These are phyloP conservation scores for Haliclona indistincta DNA, from an alignment of 37 sponge, comb jelly and placozoan species.

Conservation along the genomic window DNA sequence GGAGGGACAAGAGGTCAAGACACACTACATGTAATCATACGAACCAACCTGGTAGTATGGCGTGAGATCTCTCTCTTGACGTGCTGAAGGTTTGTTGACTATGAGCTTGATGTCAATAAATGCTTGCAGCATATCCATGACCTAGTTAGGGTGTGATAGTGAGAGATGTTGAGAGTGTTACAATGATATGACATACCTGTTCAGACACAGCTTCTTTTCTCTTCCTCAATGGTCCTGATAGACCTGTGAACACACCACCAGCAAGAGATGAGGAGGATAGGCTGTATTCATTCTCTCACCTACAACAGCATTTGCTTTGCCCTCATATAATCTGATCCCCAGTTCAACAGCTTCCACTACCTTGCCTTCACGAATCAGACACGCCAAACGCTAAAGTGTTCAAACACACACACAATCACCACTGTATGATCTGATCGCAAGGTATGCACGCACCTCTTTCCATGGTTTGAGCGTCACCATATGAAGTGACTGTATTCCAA, in stretches of 20 bases:
- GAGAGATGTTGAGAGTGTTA: background rate
- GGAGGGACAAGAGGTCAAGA: background rate
- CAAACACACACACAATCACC: background rate
- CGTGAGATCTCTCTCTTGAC: slow-evolving; percentile 23
- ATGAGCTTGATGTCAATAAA: slow-evolving; percentile 62
- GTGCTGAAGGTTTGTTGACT: slow-evolving; percentile 49
- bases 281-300: slow-evolving; percentile 12
- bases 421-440: background rate
- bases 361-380: slow-evolving; percentile 50
- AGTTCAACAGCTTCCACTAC: slow-evolving; percentile 65
- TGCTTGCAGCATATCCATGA: slow-evolving; percentile 55
- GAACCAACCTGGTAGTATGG: slow-evolving; percentile 50
- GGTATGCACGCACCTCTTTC: slow-evolving; percentile 61
- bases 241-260: no score
- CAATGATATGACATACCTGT: slow-evolving; percentile 31
- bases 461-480: slow-evolving; percentile 69
- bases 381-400: slow-evolving; percentile 50
- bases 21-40: background rate
- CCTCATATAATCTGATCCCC: slow-evolving; percentile 59
- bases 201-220: slow-evolving; percentile 49
- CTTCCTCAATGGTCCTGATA: slow-evolving; percentile 48
- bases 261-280: background rate
- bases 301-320: slow-evolving; percentile 68
- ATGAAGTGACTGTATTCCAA: slow-evolving; percentile 67
- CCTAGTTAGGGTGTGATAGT: background rate